A percentile compares a stretch with the other conserved stretches of the same genome.
Conservation (phyloP, 1,140 invertebrate genomes). For the Formica exsecta region DNA sequence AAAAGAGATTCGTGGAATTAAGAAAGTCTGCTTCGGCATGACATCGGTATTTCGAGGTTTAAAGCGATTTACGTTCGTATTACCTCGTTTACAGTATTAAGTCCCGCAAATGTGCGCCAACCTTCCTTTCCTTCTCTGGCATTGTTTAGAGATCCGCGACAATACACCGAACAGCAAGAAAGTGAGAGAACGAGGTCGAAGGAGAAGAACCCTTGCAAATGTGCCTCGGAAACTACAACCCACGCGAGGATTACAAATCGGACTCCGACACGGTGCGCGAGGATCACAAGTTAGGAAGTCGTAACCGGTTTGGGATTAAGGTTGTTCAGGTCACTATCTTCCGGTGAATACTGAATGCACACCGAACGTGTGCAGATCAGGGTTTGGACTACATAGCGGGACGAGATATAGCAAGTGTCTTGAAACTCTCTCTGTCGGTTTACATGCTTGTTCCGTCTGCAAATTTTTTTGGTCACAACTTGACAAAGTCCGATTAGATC, state of each 20-base stretch:
- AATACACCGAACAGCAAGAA: neutral
- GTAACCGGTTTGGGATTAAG: conserved; percentile 75
- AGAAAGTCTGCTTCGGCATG: conserved; percentile 67
- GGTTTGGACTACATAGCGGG: conserved; percentile 20
- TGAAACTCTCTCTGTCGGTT: neutral
- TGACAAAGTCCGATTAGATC: neutral
- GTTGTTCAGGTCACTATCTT: conserved; percentile 70
- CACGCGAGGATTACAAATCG: conserved; percentile 72
- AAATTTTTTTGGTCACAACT: neutral
- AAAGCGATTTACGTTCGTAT: conserved; percentile 79
- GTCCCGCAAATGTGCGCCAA: conserved; percentile 31
- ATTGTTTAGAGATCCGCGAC: conserved; percentile 13
- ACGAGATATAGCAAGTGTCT: conserved; percentile 1
- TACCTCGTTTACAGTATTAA: conserved; percentile 78
- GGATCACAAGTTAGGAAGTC: conserved; percentile 75
- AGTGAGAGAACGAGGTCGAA: conserved; percentile 30
- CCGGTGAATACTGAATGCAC: conserved; percentile 70
- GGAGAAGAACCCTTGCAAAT: conserved; percentile 71
- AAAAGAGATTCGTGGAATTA: conserved; percentile 69
- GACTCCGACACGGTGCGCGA: conserved; percentile 31
- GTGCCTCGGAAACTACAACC: conserved; percentile 70
- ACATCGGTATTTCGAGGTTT: conserved; percentile 66
- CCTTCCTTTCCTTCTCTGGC: neutral
- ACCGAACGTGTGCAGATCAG: conserved; percentile 65
- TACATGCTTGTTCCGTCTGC: neutral